A percentile compares a stretch with the other conserved stretches of the same genome.
phyloP scores from a whole-genome alignment of 2,888 invertebrate genomes.

The Xanthorhoe spadicearia region DNA sequence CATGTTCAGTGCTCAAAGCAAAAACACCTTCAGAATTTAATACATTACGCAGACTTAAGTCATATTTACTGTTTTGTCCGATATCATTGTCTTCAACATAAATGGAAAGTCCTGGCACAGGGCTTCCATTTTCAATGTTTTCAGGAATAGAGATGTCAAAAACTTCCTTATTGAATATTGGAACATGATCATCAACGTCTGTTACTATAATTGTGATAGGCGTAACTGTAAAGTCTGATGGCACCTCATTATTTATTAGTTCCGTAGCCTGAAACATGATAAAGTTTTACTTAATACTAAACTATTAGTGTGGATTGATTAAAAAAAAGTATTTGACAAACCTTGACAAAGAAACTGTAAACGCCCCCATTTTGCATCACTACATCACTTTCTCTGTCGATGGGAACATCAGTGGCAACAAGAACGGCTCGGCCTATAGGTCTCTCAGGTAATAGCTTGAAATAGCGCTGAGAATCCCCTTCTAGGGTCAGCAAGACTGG shows the following conservation, averaged over 20 bases:
- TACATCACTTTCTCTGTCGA: constrained; percentile 90
- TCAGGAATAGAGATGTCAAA: constrained; percentile 90
- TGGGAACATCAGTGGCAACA: constrained; percentile 86
- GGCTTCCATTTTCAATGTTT: constrained; percentile 89
- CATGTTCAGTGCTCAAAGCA: constrained; percentile 87
- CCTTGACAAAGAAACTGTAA: constrained; percentile 88
- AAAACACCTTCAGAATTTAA: constrained; percentile 85
- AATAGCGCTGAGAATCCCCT: constrained; percentile 88
- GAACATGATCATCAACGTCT: constrained; percentile 91
- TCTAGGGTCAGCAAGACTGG: constrained; percentile 88
- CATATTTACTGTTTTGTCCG: constrained; percentile 89
- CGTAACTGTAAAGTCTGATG: constrained; percentile 88
- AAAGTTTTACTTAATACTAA: neutral
- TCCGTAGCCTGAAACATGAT: constrained; percentile 86
- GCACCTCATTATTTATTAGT: constrained; percentile 88
- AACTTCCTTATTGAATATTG: constrained; percentile 87
- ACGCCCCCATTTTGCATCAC: constrained; percentile 92
- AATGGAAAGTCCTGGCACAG: constrained; percentile 89
- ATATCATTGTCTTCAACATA: constrained; percentile 90
- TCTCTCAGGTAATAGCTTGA: constrained; percentile 84
- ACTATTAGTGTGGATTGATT: neutral
- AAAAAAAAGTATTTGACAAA: constrained; percentile 43
- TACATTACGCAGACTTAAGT: constrained; percentile 85
- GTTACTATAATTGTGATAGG: constrained; percentile 91
- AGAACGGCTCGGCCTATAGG: constrained; percentile 85